Evolutionary conservation across 2,888 invertebrate genomes (phyloP), one percentile per base, ranked within the genome.

Genomic region (Anodontia alba): DNA sequence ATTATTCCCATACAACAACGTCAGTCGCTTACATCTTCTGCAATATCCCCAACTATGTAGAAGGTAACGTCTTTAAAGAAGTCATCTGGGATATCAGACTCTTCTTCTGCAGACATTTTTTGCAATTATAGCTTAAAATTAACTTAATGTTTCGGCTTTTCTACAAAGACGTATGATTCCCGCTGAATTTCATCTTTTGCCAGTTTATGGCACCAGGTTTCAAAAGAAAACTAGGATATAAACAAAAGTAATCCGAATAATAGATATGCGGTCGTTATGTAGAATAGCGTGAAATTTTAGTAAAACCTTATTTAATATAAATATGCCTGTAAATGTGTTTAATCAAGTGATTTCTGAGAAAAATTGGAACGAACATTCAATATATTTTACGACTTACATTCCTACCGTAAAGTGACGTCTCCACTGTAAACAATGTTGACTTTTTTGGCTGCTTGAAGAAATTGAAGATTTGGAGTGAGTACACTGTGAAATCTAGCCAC

Each of bases 41-140:
- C 51, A 26, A 97, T 96, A 95, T 97, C 97, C 67, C 92, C 92
- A 20, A 92, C 91, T 20, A 91, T 87, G 69, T 92, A 92, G 78
- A 90, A 92, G n/a, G 90, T 92, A 17, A 98, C 96, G 95, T 97
- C 96, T 94, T 97, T 96, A 95, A 98, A 98, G 90, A 98, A 95
- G 91, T 96, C 87, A 46, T 84, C 82, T 5, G 83, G 81, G 0
- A 80, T 75, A 31, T 70, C 76, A 1, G 73, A 68, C n/a, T 51
- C 57, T 62, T 73, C 57, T 15, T 81, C 80, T 54, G 74, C 54
- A 29, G 76, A 57, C 75, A 80, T 83, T 8, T 38, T 12, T 38
- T 8, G 5, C 7, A 12, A 12, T 38, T 38, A 38, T 38, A 8
- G 5, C 5, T 12, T 8, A 12, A 8, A 38, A 8, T 38, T 38